Evolutionary conservation across 2,888 invertebrate genomes (phyloP), one percentile per base, ranked within the genome.

Genomic region (Margaritifera margaritifera): DNA sequence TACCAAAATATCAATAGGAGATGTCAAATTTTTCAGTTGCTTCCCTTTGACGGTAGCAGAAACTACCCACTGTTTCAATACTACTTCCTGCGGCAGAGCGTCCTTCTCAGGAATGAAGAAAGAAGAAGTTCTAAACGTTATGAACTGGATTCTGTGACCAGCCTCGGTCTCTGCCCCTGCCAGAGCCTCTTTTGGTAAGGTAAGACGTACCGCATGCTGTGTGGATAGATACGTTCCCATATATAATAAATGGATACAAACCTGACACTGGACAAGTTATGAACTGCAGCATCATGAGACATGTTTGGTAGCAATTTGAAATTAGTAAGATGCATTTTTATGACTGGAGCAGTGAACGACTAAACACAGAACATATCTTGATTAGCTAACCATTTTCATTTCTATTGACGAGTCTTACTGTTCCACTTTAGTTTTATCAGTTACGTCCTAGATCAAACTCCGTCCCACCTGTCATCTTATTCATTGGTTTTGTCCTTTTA

Each of bases 41-140:
- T 69, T 72, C 3, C 80, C 84, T 24, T 77, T 81, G 8, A 86
- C 77, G 6, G 75, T 77, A 5, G 85, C 85, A 11, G 82, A 79
- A 25, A 86, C 72, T 11, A 86, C 86, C 62, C 76, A 80, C 58
- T 85, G 84, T 55, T 74, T 74, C 53, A 76, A 63, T 0, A 79
- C 77, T 22, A 76, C 68, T 27, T 81, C 77, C 25, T 74, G 76
- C 11, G 70, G 66, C 53, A 72, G 71, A 15, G 72, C 70, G n/a
- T 69, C 64, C 27, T 70, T 69, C 51, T 71, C 67, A 3, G 84
- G 81, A 19, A 84, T 82, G 71, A 84, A 85, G 54, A 84, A 79
- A 52, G 82, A 80, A 0, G 83, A 83, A 8, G 82, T 80, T 25
- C 79, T 74, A 67, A 81, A 81, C 2, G 81, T 78, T 64, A 82